These are phyloP conservation scores for Heliconius hortense DNA, from an alignment of 2,888 invertebrate genomes.

Conservation along the genomic window DNA sequence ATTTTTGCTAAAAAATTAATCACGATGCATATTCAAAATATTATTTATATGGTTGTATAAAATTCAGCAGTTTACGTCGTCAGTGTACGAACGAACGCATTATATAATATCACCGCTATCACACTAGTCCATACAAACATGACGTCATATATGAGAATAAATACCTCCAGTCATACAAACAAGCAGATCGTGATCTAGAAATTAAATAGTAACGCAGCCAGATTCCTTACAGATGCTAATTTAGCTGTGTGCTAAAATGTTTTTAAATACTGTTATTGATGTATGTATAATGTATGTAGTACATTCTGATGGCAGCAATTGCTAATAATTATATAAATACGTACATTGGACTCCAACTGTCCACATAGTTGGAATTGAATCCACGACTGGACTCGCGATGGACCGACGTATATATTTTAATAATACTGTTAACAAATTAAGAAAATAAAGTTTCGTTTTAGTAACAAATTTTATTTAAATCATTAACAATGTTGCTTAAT, in stretches of 20 bases:
- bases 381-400: too few relatives aligned
- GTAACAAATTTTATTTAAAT: too few relatives aligned
- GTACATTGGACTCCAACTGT: neutral
- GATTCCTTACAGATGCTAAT: conserved; percentile 22
- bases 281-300: neutral
- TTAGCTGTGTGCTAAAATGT: neutral
- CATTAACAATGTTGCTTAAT: too few relatives aligned
- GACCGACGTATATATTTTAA: too few relatives aligned
- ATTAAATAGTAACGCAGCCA: conserved; percentile 13
- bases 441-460: too few relatives aligned
- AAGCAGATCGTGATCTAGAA: conserved; percentile 24
- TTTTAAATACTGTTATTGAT: conserved; percentile 6
- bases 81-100: neutral
- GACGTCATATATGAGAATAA: conserved; percentile 12
- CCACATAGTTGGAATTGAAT: too few relatives aligned
- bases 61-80: neutral
- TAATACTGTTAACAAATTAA: too few relatives aligned
- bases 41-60: neutral
- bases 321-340: neutral
- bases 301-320: neutral
- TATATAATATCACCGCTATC: conserved; percentile 8
- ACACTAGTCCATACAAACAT: neutral
- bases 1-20: too few relatives aligned
- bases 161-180: neutral
- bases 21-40: too few relatives aligned